Conservation (phyloP, 2,797 vertebrate genomes). For the Carapus acus region DNA sequence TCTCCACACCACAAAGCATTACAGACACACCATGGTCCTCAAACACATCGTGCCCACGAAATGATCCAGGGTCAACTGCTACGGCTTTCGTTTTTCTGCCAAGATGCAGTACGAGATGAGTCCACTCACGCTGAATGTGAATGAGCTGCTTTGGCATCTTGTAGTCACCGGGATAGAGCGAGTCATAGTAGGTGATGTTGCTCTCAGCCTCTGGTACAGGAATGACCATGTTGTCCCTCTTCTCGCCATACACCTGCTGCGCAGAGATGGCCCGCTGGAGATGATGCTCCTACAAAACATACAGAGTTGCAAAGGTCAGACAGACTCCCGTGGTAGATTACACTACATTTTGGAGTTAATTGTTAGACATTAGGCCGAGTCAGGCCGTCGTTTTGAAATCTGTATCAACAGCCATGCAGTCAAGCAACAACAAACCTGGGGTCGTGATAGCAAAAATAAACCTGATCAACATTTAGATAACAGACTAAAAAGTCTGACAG, state of each 20-base stretch:
- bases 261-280: slow-evolving; percentile 98
- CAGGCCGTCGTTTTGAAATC: too few relatives aligned
- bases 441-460: not conserved
- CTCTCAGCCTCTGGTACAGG: slow-evolving; percentile 94
- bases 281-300: slow-evolving; percentile 85
- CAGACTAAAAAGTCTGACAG: not conserved
- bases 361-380: too few relatives aligned
- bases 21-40: too few relatives aligned
- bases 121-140: slow-evolving; percentile 99
- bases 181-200: slow-evolving; percentile 99
- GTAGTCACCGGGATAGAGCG: slow-evolving; percentile 98
- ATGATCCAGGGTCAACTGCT: too few relatives aligned
- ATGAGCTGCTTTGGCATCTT: slow-evolving; percentile 99
- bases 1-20: too few relatives aligned
- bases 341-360: too few relatives aligned
- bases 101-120: not conserved
- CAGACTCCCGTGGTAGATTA: not conserved
- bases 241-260: slow-evolving; percentile 99
- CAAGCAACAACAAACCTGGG: too few relatives aligned
- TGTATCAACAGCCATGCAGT: too few relatives aligned
- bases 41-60: too few relatives aligned
- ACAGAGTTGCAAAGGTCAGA: too few relatives aligned
- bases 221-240: slow-evolving; percentile 93
- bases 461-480: not conserved
- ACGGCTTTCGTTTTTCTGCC: too few relatives aligned